Base-by-base conservation (phyloP, 35 echinoderm and acorn worm species). In the Stichopus chloronotus region DNA sequence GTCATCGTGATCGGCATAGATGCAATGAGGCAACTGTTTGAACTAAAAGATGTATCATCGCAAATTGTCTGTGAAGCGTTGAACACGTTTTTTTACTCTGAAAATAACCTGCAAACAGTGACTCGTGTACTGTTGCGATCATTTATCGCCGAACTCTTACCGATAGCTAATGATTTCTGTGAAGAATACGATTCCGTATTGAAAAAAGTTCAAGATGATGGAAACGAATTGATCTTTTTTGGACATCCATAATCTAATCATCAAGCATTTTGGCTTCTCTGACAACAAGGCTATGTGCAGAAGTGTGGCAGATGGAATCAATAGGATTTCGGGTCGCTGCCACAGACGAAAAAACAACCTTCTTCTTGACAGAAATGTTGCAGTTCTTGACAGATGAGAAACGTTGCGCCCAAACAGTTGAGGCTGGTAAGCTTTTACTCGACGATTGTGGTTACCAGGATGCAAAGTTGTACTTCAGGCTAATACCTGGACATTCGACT, bases 21-120 rank as follows among this genome's bases (percentile, higher is more conserved):
- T 5, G 8, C 52, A 11, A 8, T 7, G 7, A 24, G 87, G 13
- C 21, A 72, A 52, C 13, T 89, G 11, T 89, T 89, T 24, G 4
- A 71, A 4, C 14, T 72, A 24, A 5, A 23, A 10, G 10, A 8
- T 17, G 22, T 89, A 69, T 71, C 59, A 6, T 7, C 8, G 25
- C 24, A 89, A 6, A 9, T 17, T 2, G 65, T 54, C 60, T 89
- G 87, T 72, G 9, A 16, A n/a, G 87, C 23, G 1, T 9, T 53
- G 30, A 24, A 89, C 55, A 9, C 14, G 4, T 89, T 63, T 16
- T 55, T 60, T 21, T 9, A 89, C 9, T 89, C 87, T 10, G 25
- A 72, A 16, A 72, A 89, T 16, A 89, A 89, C 14, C 87, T 89
- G 2, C 87, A 89, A 71, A 30, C 87, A 23, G 8, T 89, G 3